Conservation (phyloP, 2,888 invertebrate species). For the Sphecodes monilicornis region DNA sequence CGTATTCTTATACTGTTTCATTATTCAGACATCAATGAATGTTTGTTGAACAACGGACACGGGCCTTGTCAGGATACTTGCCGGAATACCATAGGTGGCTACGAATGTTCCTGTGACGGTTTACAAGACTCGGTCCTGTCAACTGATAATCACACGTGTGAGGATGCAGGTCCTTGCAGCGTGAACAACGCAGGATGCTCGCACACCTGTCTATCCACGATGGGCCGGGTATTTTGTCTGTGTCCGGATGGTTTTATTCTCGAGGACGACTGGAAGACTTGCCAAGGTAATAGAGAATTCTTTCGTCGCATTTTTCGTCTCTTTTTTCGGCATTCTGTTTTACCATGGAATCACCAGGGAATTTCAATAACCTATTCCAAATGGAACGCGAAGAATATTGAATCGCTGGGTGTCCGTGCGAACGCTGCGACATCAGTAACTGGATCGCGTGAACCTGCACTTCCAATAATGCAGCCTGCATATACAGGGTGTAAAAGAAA, state of each 20-base stretch:
- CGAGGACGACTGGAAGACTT: conserved; percentile 83
- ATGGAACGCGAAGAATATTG: conserved; percentile 11
- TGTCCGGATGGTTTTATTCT: conserved; percentile 83
- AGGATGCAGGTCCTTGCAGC: conserved; percentile 86
- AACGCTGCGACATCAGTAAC: background rate
- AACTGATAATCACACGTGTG: conserved; percentile 86
- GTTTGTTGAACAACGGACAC: conserved; percentile 87
- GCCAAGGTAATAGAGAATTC: conserved; percentile 77
- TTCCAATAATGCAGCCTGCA: background rate
- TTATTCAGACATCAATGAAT: conserved; percentile 87
- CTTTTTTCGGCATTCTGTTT: conserved; percentile 50
- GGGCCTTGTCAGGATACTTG: conserved; percentile 89
- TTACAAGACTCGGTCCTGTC: conserved; percentile 86
- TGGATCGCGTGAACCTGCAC: background rate
- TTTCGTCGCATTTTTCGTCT: background rate
- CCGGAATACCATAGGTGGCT: conserved; percentile 86
- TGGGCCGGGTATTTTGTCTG: conserved; percentile 84
- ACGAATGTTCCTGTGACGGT: conserved; percentile 86
- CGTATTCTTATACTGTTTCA: background rate
- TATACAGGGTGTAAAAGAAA: too few relatives aligned
- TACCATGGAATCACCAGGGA: background rate
- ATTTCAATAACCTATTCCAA: conserved; percentile 5
- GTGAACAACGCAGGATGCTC: conserved; percentile 87
- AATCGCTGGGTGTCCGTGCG: background rate
- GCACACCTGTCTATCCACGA: conserved; percentile 87